Base-by-base conservation (phyloP, 2,888 invertebrate species). In the Physocephala rufipes region DNA sequence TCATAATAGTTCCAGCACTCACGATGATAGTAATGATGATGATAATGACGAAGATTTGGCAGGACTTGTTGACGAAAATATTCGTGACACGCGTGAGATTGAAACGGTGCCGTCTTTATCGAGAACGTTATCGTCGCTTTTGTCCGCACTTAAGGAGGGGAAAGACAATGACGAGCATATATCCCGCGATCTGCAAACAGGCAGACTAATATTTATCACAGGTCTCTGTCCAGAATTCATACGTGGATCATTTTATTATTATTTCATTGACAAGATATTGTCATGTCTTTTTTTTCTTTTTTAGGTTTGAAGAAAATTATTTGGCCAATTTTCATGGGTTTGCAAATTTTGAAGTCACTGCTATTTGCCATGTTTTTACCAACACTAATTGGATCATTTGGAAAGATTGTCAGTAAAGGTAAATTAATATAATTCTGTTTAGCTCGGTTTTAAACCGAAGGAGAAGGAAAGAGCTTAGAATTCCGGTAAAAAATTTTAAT, bases 351-450 rank as follows among this genome's bases (percentile, higher is more conserved):
- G 78, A 95, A 95, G 86, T 93, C 93, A 47, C 89, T 95, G 61
- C 87, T 95, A 26, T 89, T 95, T 45, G 95, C 94, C 12, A 90
- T 95, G 87, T 95, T 95, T 85, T 88, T 95, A 82, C 95, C 95
- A 0, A 93, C 93, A 73, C 90, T 95, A 72, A 88, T 95, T 74
- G 94, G 95, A 68, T 93, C 93, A 78, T 89, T 95, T 71, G 94
- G 94, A 67, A 94, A 94, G 86, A 89, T 95, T 74, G 90, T 94
- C 71, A 93, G 94, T 71, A 95, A 95, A 90, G 94, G 95, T 90
- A 85, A 81, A 81, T 71, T 7, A 36, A 9, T 2, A 55, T 36
- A n/a, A 9, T 16, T 5, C 3, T 24, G 2, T n/a, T n/a, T 61
- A 4, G 24, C 21, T 16, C 2, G 2, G 2, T 19, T 53, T 28